Base-by-base conservation (phyloP, 2,888 invertebrate genomes). In the Synanthedon vespiformis region DNA sequence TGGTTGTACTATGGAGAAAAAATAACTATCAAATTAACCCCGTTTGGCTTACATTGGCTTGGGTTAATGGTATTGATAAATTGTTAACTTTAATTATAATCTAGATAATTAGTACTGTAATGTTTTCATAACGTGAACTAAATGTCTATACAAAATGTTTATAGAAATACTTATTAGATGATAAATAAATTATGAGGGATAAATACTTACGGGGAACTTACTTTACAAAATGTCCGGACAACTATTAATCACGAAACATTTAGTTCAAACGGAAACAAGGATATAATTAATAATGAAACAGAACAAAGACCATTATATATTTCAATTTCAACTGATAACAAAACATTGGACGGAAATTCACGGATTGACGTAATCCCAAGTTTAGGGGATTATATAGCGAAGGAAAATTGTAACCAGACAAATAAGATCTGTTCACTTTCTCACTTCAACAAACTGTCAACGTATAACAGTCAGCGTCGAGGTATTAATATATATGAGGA, bases 251-350 rank as follows among this genome's bases (percentile, higher is more conserved):
- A 34, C 0, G 27, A 34, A n/a, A 6, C 27, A 34, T 11, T 44
- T 14, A 44, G 44, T 44, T 44, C 44, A 44, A 14, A 14, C 44
- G 44, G 11, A 51, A 53, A 49, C 27, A 53, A 14, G 10, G n/a
- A 49, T 44, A 40, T 34, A 48, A 51, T 49, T 51, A 49, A 51
- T 54, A 51, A 48, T 52, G 14, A 44, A 54, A 54, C 22, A 48
- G 27, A 54, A 54, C 54, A 54, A 51, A 54, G 50, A 44, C 51
- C 48, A 51, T 5, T 22, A 22, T 22, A 22, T 51, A 51, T 54
- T 51, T 48, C 54, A 48, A 51, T 51, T 54, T 51, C n/a, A 14
- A 22, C 22, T 48, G 51, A 51, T 53, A 53, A 53, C 34, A 34
- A 34, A 34, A 34, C 18, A 34, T 47, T n/a, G 48, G 52, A 40